phyloP scores from a whole-genome alignment of 2,113 vertebrate genomes.

The Vimba vimba region DNA sequence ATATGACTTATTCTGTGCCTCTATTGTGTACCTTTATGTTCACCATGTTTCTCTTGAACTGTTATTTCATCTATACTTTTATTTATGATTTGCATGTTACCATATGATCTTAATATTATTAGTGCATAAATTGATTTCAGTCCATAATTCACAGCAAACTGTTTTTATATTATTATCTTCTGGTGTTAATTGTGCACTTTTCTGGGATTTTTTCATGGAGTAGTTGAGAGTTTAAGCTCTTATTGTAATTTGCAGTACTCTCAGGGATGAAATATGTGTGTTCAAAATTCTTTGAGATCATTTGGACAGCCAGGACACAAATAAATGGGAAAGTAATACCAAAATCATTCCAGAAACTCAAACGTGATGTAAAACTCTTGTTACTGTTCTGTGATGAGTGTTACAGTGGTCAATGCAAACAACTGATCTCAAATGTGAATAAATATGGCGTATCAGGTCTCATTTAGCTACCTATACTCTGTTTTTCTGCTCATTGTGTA shows the following conservation, averaged over 20 bases:
- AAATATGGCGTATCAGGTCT: constrained; percentile 72
- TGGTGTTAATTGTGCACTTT: constrained; percentile 30
- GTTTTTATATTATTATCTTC: neutral
- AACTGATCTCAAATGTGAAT: constrained; percentile 80
- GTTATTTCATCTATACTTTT: constrained; percentile 16
- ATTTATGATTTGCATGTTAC: constrained; percentile 31
- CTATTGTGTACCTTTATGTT: neutral
- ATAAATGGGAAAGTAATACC: neutral
- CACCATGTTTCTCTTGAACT: neutral
- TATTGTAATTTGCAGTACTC: constrained; percentile 59
- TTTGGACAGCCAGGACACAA: neutral
- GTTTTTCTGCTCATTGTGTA: constrained; percentile 53
- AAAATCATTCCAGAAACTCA: constrained; percentile 26
- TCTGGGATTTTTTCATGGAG: constrained; percentile 15
- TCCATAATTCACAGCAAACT: neutral
- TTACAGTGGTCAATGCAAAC: constrained; percentile 58
- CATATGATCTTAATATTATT: constrained; percentile 19
- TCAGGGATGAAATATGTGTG: constrained; percentile 66
- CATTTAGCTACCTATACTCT: constrained; percentile 53
- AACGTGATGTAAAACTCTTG: constrained; percentile 43
- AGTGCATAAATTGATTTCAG: constrained; percentile 4
- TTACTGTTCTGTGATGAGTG: constrained; percentile 37
- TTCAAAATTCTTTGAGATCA: neutral
- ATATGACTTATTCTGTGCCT: constrained; percentile 4
- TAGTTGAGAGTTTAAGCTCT: constrained; percentile 9